Evolutionary conservation across 1,140 invertebrate genomes (phyloP), one percentile per base, ranked within the genome.

Genomic region (Drosophila grimshawi): DNA sequence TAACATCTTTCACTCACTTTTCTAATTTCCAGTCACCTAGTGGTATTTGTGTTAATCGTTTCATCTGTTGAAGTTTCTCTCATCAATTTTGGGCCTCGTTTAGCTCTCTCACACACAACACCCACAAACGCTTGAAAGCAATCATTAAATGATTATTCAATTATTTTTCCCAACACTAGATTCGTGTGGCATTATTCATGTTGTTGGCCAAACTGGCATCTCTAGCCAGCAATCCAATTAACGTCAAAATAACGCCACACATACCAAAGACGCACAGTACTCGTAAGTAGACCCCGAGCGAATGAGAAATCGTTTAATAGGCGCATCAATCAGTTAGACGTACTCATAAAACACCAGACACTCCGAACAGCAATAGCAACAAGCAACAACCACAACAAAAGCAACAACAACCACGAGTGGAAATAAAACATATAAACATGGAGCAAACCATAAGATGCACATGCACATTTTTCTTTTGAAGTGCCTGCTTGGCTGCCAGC

Each of bases 391-490:
- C 2, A 33, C 56, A 55, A 55, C 43, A 43, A 19, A 39, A 69
- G 39, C 30, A 61, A 33, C 57, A 11, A 19, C 43, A 60, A 27
- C 35, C 48, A 37, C 41, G 60, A 82, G 77, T 80, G 66, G 85
- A 86, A 80, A 86, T 86, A 86, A 77, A 85, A 86, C 68, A 85
- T 81, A 78, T 45, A 74, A 60, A 72, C 72, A 75, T 69, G 52
- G 35, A 68, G 65, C 65, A 57, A 48, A 53, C 61, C 61, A 61
- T 35, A 57, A 69, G 66, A 68, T 69, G 76, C 78, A 78, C 66
- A 78, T 80, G 77, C 67, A 83, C 78, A 75, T 78, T 67, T 77
- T 89, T 83, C 81, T 69, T 88, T 88, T 88, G 85, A 88, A 89
- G 83, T 89, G 80, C 41, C 57, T 76, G 57, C 52, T 19, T 19